These are phyloP conservation scores for Drosophila saltans DNA, from an alignment of 1,140 invertebrate genomes.

Conservation along the genomic window DNA sequence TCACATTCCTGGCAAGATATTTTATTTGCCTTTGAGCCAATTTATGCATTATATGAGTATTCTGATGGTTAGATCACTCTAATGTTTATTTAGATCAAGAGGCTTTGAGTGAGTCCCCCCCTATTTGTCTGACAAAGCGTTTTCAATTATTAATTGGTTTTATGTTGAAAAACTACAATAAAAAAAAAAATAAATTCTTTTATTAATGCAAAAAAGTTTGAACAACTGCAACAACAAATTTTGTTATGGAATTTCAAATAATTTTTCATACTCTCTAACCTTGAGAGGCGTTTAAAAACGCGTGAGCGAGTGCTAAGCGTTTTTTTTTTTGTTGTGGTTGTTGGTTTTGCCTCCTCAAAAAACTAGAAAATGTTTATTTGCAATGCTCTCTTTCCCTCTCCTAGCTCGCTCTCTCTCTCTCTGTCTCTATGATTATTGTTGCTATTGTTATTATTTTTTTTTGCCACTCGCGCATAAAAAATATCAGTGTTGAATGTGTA, in stretches of 20 bases:
- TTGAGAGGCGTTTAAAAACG: slow-evolving; percentile 12
- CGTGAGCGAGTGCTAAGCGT: slow-evolving; percentile 10
- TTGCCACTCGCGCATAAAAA: slow-evolving; percentile 6
- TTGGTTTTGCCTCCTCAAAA: neutral
- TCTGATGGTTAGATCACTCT: too few relatives aligned
- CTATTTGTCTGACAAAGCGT: neutral
- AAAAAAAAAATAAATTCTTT: neutral
- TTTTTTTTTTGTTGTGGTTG: neutral
- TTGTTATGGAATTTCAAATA: slow-evolving; percentile 11
- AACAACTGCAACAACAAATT: slow-evolving; percentile 4
- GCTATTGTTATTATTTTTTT: slow-evolving; percentile 3
- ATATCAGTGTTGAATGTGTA: slow-evolving; percentile 11
- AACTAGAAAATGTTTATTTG: slow-evolving; percentile 13
- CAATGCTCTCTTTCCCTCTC: neutral
- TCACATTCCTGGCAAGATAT: too few relatives aligned
- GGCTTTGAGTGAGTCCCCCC: too few relatives aligned
- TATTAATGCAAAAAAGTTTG: neutral
- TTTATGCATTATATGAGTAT: too few relatives aligned
- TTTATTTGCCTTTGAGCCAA: too few relatives aligned
- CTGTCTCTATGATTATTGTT: slow-evolving; percentile 11
- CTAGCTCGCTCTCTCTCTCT: neutral
- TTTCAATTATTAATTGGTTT: neutral
- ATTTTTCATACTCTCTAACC: slow-evolving; percentile 10
- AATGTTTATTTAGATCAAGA: too few relatives aligned
- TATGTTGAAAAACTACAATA: neutral